Evolutionary conservation across 2,888 invertebrate genomes (phyloP).

Genomic region (Corythucha ciliata): DNA sequence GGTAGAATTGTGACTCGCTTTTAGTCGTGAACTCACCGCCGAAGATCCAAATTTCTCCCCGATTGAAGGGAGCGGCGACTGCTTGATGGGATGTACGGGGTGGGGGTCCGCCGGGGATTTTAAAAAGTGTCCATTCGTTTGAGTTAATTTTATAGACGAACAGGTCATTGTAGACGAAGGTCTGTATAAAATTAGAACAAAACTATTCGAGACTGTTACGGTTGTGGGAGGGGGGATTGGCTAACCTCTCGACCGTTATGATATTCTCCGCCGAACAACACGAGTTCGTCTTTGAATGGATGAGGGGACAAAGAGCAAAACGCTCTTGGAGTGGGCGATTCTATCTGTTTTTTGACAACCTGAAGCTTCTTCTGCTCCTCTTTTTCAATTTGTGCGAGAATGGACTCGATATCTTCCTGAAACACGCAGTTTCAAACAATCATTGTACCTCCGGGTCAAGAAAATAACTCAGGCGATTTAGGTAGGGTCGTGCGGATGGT

Average conservation of each 20-base stretch:
- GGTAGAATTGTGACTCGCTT: slow-evolving; percentile 83
- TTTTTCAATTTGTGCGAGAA: slow-evolving; percentile 66
- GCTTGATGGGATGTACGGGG: slow-evolving; percentile 86
- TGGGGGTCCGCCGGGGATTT: slow-evolving; percentile 75
- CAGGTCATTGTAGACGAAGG: slow-evolving; percentile 76
- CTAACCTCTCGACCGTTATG: slow-evolving; percentile 59
- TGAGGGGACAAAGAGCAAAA: slow-evolving; percentile 73
- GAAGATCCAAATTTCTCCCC: slow-evolving; percentile 68
- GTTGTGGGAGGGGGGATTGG: background rate
- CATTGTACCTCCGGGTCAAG: too few species aligned
- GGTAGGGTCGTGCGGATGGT: too few species aligned
- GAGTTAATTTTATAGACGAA: slow-evolving; percentile 70
- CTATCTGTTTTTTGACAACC: slow-evolving; percentile 55
- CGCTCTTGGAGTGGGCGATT: slow-evolving; percentile 62
- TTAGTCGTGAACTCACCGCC: slow-evolving; percentile 91
- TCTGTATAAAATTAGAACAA: slow-evolving; percentile 44
- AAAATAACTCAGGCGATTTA: too few species aligned
- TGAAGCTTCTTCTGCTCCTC: slow-evolving; percentile 62
- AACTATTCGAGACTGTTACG: background rate
- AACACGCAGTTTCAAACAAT: slow-evolving; percentile 34
- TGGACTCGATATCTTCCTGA: slow-evolving; percentile 72
- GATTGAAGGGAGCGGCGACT: slow-evolving; percentile 59
- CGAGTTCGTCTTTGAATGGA: slow-evolving; percentile 77
- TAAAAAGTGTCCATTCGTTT: slow-evolving; percentile 69
- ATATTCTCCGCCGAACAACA: slow-evolving; percentile 87